phyloP scores from a whole-genome alignment of 1,140 invertebrate species.

The Homalodisca vitripennis region DNA sequence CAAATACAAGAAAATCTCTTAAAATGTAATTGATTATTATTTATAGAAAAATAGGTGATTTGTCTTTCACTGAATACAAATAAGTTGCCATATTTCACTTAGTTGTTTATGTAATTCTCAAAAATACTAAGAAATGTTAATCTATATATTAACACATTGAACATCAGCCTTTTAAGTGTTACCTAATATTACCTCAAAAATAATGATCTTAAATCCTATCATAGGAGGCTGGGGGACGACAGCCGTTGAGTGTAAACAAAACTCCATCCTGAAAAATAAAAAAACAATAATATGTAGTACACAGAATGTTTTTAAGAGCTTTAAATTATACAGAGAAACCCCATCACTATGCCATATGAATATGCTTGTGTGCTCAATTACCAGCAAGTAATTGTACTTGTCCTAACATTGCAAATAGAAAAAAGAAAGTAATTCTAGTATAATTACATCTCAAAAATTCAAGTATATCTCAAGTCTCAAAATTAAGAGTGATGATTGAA shows the following conservation, averaged over 20 bases:
- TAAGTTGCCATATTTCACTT: no score
- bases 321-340: neutral
- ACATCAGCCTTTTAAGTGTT: no score
- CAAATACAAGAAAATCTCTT: no score
- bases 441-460: neutral
- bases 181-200: no score
- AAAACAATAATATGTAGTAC: neutral
- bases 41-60: no score
- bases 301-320: neutral
- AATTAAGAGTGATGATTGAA: no score
- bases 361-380: neutral
- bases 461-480: no score
- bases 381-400: neutral
- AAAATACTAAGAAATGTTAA: no score
- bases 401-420: neutral
- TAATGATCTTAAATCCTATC: slow-evolving; percentile 34
- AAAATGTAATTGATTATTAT: no score
- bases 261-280: slow-evolving; percentile 30
- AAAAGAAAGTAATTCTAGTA: neutral
- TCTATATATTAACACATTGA: no score
- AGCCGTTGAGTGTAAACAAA: slow-evolving; percentile 24
- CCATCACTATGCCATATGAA: neutral
- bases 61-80: no score
- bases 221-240: slow-evolving; percentile 8
- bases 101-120: no score